phyloP scores from a whole-genome alignment of 2,797 vertebrate genomes.

The Pipistrellus pipistrellus region DNA sequence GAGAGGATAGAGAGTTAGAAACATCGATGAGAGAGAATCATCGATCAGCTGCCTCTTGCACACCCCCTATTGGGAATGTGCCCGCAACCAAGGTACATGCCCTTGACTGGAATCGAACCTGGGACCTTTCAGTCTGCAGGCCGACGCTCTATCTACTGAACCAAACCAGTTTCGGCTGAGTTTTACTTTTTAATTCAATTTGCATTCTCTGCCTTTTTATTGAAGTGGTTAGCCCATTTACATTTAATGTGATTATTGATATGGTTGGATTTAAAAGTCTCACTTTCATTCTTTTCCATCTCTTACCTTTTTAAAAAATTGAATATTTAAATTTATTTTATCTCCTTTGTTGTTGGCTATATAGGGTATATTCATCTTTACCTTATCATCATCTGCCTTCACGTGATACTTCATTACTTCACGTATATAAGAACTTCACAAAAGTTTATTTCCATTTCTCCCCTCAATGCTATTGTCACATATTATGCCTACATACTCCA shows the following conservation, averaged over 20 bases:
- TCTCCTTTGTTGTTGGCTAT: constrained; percentile 38
- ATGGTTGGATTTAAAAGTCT: neutral
- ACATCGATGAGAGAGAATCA: too few species aligned
- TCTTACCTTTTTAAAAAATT: neutral
- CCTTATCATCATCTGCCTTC: neutral
- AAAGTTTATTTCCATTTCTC: neutral
- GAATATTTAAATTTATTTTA: constrained; percentile 37
- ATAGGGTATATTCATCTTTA: neutral
- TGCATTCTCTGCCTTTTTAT: neutral
- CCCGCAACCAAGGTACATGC: too few species aligned
- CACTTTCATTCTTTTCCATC: neutral
- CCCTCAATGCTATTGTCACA: neutral
- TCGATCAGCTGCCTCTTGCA: too few species aligned
- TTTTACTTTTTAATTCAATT: constrained; percentile 31
- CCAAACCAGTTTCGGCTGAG: too few species aligned
- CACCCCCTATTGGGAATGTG: too few species aligned
- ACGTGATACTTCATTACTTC: neutral
- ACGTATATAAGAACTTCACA: neutral
- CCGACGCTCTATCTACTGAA: too few species aligned
- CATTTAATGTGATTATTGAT: constrained; percentile 41
- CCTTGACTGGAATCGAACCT: too few species aligned
- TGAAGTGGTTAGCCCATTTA: neutral
- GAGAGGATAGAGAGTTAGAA: too few species aligned
- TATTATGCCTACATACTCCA: neutral
- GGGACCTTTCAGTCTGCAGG: too few species aligned